A percentile compares a stretch with the other conserved stretches of the same genome.
phyloP scores from a whole-genome alignment of 2,888 invertebrate species.

The Epiblema foenella region DNA sequence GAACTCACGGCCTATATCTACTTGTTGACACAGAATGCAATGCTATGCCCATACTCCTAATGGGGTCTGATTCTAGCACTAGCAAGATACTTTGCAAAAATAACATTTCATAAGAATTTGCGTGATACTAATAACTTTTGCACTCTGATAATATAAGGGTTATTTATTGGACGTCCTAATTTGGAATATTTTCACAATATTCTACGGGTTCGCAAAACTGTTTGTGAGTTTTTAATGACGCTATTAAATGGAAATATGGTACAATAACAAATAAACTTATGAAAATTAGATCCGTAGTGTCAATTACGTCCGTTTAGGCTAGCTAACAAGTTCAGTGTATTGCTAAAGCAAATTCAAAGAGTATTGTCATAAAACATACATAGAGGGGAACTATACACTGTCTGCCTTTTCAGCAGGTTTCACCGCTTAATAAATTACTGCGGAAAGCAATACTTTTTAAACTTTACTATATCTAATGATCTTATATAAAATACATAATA shows the following conservation, averaged over 20 bases:
- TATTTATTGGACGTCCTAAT: too few relatives aligned
- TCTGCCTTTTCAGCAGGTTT: constrained; percentile 11
- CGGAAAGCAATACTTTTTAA: not conserved
- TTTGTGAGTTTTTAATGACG: not conserved
- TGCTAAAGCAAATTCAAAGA: not conserved
- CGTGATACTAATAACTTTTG: too few relatives aligned
- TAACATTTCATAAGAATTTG: too few relatives aligned
- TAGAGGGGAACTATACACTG: constrained; percentile 4
- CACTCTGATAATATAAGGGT: too few relatives aligned
- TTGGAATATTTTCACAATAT: too few relatives aligned
- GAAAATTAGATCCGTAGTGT: constrained; percentile 16
- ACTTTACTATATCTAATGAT: not conserved
- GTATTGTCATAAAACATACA: constrained; percentile 7
- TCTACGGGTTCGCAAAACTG: not conserved
- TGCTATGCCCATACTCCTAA: too few relatives aligned
- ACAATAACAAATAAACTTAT: constrained; percentile 6
- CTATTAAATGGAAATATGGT: not conserved
- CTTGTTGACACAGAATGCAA: too few relatives aligned
- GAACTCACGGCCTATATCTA: too few relatives aligned
- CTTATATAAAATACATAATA: too few relatives aligned
- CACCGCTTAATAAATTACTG: constrained; percentile 9
- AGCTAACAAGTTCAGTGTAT: constrained; percentile 1
- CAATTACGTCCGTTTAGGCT: not conserved
- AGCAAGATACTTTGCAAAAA: too few relatives aligned
- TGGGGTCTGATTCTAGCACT: too few relatives aligned